Conservation (phyloP, 2,888 invertebrate genomes). For the Periphyllus acericola region DNA sequence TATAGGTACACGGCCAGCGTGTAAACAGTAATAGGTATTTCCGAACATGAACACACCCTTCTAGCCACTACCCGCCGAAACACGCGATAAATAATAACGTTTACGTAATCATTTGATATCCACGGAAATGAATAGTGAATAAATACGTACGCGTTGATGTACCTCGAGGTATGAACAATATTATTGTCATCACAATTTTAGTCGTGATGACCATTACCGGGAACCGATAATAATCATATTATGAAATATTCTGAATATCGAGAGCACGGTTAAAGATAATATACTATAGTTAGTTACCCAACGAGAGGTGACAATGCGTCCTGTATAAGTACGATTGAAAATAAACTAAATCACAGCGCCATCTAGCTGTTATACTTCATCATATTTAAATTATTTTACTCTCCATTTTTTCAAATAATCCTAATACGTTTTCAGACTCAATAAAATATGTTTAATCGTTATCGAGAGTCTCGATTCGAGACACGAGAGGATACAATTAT, state of each 20-base stretch:
- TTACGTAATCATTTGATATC: not conserved
- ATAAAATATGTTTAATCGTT: too few species aligned
- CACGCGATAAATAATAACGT: not conserved
- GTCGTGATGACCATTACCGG: not conserved
- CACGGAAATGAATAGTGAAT: not conserved
- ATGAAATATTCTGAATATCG: not conserved
- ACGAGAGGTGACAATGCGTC: too few species aligned
- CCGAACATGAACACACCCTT: not conserved
- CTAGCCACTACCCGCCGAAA: not conserved
- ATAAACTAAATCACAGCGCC: too few species aligned
- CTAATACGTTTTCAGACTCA: too few species aligned
- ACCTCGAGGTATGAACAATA: not conserved
- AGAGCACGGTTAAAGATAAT: too few species aligned
- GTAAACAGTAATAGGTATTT: not conserved
- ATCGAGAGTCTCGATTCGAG: too few species aligned
- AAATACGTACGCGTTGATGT: not conserved
- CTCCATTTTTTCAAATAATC: too few species aligned
- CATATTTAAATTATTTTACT: too few species aligned
- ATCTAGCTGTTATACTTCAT: too few species aligned
- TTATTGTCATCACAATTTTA: not conserved
- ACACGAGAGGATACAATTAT: not conserved
- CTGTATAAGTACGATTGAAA: too few species aligned
- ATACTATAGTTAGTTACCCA: too few species aligned
- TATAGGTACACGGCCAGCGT: not conserved
- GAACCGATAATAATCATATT: not conserved